Base-by-base conservation (phyloP, 92 coral and sea anemone genomes). In the Actinostola sp. region DNA sequence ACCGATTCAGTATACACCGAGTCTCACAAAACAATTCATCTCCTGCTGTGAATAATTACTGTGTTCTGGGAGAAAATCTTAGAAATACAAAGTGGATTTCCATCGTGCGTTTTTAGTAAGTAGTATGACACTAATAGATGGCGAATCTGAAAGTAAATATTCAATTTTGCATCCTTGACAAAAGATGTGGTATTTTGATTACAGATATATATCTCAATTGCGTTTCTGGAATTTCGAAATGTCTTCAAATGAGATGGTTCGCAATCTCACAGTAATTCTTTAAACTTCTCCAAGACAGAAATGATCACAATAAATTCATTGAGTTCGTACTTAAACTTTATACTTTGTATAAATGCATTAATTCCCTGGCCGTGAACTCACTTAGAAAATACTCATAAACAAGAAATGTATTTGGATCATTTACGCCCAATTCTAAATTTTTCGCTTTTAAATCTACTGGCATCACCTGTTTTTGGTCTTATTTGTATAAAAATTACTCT, bases 11-110 rank as follows among this genome's bases (percentile, higher is more conserved):
- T 44, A 65, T 25, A 32, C n/a, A 19, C 16, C 15, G 29, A 2
- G 0, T 45, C 20, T 3, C 39, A 48, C 23, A 15, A 51, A 50
- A 26, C 38, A 68, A 32, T 34, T 33, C 15, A 20, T 0, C 0
- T 32, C 74, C 61, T n/a, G 62, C 62, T 68, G 74, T 0, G 74
- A 29, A 32, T 48, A 68, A 68, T 68, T 35, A 32, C 29, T 33
- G 32, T n/a, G n/a, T 51, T 52, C 14, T 14, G 56, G 9, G 14
- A 49, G 43, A 64, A 42, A 68, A 50, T 31, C 45, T 39, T 33
- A 20, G 20, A 68, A 23, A 68, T 19, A 4, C 33, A 21, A 16
- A 65, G 28, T 20, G 60, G 9, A 53, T 53, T 20, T 53, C 25
- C 25, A 13, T 53, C 3, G 25, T 20, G 5, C 60, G 5, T 53